Conservation (phyloP, 2,888 invertebrate genomes). For the Escarpia spicata region DNA sequence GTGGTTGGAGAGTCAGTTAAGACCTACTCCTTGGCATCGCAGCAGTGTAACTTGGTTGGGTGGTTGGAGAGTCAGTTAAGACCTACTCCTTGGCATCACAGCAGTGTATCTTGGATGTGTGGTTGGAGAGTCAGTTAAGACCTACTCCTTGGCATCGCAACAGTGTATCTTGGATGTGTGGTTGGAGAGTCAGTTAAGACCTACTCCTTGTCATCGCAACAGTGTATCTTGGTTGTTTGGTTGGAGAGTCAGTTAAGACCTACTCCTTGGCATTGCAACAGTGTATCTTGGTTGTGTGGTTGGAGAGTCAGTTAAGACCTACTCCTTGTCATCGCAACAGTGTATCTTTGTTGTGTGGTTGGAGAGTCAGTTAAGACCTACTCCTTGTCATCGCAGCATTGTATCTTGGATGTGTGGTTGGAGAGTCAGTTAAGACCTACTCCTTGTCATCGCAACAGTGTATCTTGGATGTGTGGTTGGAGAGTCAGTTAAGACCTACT, state of each 20-base stretch:
- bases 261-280: background rate
- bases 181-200: background rate
- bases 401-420: too few relatives aligned
- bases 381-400: background rate
- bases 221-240: background rate
- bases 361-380: background rate
- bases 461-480: too few relatives aligned
- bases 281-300: background rate
- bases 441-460: background rate
- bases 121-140: background rate
- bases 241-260: background rate
- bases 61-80: background rate
- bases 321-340: background rate
- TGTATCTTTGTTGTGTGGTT: background rate
- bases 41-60: background rate
- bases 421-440: background rate
- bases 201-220: background rate
- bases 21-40: background rate
- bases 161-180: background rate
- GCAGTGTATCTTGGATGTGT: background rate
- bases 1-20: background rate
- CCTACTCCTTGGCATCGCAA: background rate
- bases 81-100: background rate
- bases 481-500: background rate
- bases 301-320: background rate